Evolutionary conservation across 2,113 vertebrate genomes (phyloP), one percentile per base, ranked within the genome.

Genomic region (Fregata magnificens): DNA sequence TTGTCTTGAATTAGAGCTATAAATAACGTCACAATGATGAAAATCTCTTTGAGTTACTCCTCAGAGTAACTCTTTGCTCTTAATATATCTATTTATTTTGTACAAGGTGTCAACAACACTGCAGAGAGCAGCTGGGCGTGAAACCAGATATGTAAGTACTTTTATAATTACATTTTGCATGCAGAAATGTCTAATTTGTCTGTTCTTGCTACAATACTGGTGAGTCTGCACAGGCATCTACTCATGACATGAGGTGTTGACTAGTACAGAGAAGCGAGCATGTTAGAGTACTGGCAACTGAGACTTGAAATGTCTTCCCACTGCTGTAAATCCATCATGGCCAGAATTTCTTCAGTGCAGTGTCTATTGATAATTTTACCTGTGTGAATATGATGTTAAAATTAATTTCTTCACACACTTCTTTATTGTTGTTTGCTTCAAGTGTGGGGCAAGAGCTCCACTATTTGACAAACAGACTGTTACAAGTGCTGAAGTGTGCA

Each of bases 141-240:
- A 99, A 99, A 99, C 99, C 47, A 99, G 98, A 99, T 99, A 99
- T 97, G 99, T 99, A 97, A 99, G 99, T 99, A 73, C 20, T 53
- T 93, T 92, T 53, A 34, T 42, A 82, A 72, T 45, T 85, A 0
- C 25, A 9, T 53, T 91, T 92, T 71, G 7, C 10, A 34, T 86
- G 32, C 50, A 86, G n/a, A 88, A 84, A 28, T 67, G 8, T 66
- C 28, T 89, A 7, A 29, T 91, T 87, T 67, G 5, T 86, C 18
- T 69, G 15, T 31, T 85, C 19, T 74, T 86, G 29, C 36, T 55
- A 9, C 6, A 32, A 7, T 22, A 29, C 17, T 36, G 40, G 19
- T 79, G n/a, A 89, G 10, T 62, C 89, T 79, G 62, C 52, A 53
- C n/a, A 47, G 26, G 13, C 22, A 58, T 45, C 69, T 90, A 3